phyloP scores from a whole-genome alignment of 1,140 invertebrate genomes.

The Lamellibrachia luymesi region DNA sequence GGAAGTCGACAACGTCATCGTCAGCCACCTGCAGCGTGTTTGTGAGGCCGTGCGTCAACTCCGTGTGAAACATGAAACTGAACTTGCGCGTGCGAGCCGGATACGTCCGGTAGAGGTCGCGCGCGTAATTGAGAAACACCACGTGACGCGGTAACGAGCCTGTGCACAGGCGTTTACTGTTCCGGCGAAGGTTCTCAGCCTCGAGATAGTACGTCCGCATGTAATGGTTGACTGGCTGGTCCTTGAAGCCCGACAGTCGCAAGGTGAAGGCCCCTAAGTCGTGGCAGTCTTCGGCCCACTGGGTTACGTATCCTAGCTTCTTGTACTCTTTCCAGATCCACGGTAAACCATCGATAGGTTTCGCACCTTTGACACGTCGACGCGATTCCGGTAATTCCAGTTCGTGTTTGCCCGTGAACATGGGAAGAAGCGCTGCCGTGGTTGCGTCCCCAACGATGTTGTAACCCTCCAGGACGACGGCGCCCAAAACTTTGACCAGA shows the following conservation, averaged over 20 bases:
- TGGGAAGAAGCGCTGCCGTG: slow-evolving; percentile 86
- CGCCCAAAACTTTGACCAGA: slow-evolving; percentile 68
- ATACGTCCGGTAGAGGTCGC: slow-evolving; percentile 57
- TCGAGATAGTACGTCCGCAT: slow-evolving; percentile 72
- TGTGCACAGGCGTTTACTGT: slow-evolving; percentile 63
- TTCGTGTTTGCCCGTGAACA: slow-evolving; percentile 83
- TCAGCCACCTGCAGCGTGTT: slow-evolving; percentile 52
- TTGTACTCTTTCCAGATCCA: slow-evolving; percentile 57
- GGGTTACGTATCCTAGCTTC: slow-evolving; percentile 62
- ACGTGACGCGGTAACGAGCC: slow-evolving; percentile 75
- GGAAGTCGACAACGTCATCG: slow-evolving; percentile 29
- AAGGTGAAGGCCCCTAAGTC: slow-evolving; percentile 86
- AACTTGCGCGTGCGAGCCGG: slow-evolving; percentile 14
- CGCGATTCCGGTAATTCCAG: slow-evolving; percentile 82
- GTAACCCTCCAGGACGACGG: slow-evolving; percentile 75
- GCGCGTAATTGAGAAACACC: slow-evolving; percentile 68
- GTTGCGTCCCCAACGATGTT: slow-evolving; percentile 95
- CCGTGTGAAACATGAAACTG: slow-evolving; percentile 25
- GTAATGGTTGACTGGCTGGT: slow-evolving; percentile 86
- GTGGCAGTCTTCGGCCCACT: slow-evolving; percentile 84
- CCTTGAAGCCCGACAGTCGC: slow-evolving; percentile 77
- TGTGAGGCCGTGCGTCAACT: slow-evolving; percentile 34
- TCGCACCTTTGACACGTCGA: slow-evolving; percentile 68
- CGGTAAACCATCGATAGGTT: slow-evolving; percentile 74
- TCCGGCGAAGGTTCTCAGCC: slow-evolving; percentile 43